These are phyloP conservation scores for Emydocephalus ijimae DNA, from an alignment of 2,113 vertebrate species.

Conservation along the genomic window DNA sequence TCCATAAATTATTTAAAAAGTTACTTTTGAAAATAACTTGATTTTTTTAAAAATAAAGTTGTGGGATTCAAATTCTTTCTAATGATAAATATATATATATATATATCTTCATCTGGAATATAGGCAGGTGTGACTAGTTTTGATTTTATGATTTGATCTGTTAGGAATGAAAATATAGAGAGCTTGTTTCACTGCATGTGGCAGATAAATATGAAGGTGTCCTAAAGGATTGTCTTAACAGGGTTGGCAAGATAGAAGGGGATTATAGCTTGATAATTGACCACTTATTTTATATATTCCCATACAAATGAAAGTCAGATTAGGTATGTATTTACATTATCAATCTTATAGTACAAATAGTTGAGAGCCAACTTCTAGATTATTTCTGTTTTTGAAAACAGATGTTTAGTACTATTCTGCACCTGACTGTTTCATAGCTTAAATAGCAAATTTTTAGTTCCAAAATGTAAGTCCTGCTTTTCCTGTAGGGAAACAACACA, in stretches of 20 bases:
- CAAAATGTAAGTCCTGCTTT: background rate
- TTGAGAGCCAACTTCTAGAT: background rate
- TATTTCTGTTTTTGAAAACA: background rate
- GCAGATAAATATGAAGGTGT: background rate
- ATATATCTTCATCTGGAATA: background rate
- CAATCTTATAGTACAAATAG: background rate
- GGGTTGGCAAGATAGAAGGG: background rate
- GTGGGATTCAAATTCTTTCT: background rate
- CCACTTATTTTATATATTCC: background rate
- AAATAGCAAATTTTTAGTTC: background rate
- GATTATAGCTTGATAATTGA: background rate
- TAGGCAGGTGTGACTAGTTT: background rate
- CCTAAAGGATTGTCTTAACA: background rate
- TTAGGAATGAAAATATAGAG: background rate
- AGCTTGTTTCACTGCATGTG: background rate
- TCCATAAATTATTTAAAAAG: background rate
- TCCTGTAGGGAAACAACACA: background rate
- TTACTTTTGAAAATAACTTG: background rate
- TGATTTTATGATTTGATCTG: background rate
- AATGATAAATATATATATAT: background rate
- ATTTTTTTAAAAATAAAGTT: background rate
- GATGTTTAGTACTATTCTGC: background rate
- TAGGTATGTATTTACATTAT: background rate
- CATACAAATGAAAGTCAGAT: background rate
- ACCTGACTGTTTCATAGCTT: background rate